These are phyloP conservation scores for Tromatobia lineatoria DNA, from an alignment of 2,888 invertebrate genomes.

Conservation along the genomic window DNA sequence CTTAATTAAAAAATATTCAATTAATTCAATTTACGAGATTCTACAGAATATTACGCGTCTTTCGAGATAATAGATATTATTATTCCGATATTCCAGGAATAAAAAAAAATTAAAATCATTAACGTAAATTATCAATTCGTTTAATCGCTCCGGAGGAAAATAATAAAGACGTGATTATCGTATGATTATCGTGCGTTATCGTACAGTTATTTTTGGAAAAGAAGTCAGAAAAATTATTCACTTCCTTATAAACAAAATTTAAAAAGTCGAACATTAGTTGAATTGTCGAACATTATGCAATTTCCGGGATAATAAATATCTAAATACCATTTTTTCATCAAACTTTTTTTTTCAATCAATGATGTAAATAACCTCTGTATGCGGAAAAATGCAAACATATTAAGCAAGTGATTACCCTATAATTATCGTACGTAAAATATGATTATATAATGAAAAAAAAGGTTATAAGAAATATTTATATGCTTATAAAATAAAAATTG, in stretches of 20 bases:
- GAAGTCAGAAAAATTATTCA: no score
- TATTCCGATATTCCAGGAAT: conserved; percentile 29
- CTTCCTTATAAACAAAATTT: no score
- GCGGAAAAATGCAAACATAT: background rate
- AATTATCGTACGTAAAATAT: background rate
- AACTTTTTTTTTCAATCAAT: background rate
- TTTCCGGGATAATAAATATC: no score
- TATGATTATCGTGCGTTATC: no score
- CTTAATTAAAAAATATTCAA: no score
- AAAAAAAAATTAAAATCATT: no score
- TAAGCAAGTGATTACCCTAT: background rate
- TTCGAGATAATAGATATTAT: conserved; percentile 61
- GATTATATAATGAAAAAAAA: background rate
- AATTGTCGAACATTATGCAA: no score
- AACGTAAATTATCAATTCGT: background rate
- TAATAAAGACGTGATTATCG: no score
- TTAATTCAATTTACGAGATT: conserved; percentile 28
- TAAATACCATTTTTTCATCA: no score
- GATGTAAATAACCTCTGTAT: background rate
- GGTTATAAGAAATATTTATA: conserved; percentile 16
- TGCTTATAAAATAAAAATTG: conserved; percentile 13
- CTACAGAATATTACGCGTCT: conserved; percentile 12
- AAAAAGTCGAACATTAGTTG: no score
- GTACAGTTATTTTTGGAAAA: no score
- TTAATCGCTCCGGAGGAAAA: no score